A percentile compares a stretch with the other conserved stretches of the same genome.
Evolutionary conservation across 2,113 vertebrate genomes (phyloP).

Genomic region (Odocoileus hemionus): DNA sequence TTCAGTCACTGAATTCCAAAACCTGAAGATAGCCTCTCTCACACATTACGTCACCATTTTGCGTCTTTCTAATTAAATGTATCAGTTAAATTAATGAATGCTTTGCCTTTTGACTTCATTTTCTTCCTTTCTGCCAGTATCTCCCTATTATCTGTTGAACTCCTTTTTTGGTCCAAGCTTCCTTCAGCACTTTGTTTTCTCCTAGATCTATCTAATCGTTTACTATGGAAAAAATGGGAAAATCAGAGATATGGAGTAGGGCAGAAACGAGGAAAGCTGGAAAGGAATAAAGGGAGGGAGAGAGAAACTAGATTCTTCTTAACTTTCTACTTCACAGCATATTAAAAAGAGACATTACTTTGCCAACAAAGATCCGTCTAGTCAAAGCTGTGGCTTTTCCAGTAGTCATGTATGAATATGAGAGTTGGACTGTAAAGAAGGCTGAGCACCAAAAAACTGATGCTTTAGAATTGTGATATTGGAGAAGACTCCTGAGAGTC

Average conservation of each 20-base stretch:
- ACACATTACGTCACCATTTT: background rate
- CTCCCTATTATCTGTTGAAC: background rate
- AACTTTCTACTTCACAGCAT: background rate
- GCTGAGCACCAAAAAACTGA: background rate
- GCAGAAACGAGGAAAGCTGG: background rate
- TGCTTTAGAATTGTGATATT: background rate
- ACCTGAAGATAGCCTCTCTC: background rate
- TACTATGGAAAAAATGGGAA: background rate
- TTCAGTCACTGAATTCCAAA: background rate
- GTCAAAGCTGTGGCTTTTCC: background rate
- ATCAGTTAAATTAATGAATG: background rate
- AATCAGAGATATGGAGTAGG: background rate
- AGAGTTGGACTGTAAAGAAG: background rate
- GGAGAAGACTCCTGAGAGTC: background rate
- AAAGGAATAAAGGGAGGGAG: background rate
- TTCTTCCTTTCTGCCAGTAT: background rate
- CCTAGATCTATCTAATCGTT: background rate
- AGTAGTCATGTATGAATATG: background rate
- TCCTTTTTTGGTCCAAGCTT: background rate
- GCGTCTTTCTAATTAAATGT: background rate
- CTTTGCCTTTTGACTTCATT: background rate
- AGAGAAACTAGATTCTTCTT: background rate
- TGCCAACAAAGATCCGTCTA: background rate
- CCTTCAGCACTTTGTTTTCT: background rate
- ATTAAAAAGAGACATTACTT: background rate